Base-by-base conservation (phyloP, 1,140 invertebrate genomes). In the Cotesia chilonis region DNA sequence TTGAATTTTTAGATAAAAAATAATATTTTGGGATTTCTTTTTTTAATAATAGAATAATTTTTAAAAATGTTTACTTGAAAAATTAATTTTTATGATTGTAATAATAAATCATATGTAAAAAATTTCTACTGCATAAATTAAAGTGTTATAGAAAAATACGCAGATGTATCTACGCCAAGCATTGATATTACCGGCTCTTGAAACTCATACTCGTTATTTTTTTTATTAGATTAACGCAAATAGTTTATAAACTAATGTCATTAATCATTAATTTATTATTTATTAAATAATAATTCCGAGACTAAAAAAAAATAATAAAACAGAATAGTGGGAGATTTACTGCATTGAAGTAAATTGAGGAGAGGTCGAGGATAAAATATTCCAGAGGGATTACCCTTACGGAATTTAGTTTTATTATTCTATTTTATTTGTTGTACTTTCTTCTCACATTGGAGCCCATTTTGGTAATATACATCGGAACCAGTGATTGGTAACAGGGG, bases 321-420 rank as follows among this genome's bases (percentile, higher is more conserved):
- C 20, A 64, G 57, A 54, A 37, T 28, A 52, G 36, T 55, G 59
- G 52, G 66, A 59, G 68, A 70, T 57, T 72, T 80, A 67, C 77
- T 75, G 81, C 79, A 81, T 80, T 82, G 79, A 66, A 68, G 74
- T 71, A 78, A 76, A 80, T 80, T 80, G 70, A 74, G 74, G 72
- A 76, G 75, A 68, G 54, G 74, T 69, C 63, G 68, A 65, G 60
- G 67, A 60, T 52, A 73, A 14, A 74, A 77, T 76, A 75, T 73
- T 74, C 78, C 69, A 77, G 76, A 77, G 81, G 76, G 79, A 83
- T 84, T 83, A 82, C 80, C 78, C 80, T 76, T 76, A 75, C 78
- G 72, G 41, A 76, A 68, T 76, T 73, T 73, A 47, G 59, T 76
- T 73, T 69, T 57, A 55, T 73, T 72, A 28, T 28, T 28, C 3